A percentile compares a stretch with the other conserved stretches of the same genome.
phyloP scores from a whole-genome alignment of 2,113 vertebrate genomes.

The Atlantisia rogersi region DNA sequence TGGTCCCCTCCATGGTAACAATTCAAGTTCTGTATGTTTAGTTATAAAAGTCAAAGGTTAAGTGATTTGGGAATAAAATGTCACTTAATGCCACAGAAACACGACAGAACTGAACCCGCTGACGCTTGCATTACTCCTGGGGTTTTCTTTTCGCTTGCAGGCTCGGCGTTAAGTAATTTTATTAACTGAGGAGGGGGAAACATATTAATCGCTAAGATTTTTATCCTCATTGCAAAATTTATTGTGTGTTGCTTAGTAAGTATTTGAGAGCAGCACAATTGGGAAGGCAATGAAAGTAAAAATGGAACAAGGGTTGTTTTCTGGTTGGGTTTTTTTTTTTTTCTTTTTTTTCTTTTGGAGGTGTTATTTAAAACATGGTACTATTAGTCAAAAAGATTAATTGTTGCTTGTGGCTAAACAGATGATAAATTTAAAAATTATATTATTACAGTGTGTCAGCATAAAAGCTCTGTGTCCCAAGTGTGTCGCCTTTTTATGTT shows the following conservation, averaged over 20 bases:
- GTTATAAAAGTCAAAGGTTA: conserved; percentile 79
- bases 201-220: conserved; percentile 73
- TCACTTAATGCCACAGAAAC: conserved; percentile 73
- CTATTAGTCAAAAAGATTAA: conserved; percentile 78
- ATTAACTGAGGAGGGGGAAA: conserved; percentile 75
- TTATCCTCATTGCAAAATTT: conserved; percentile 71
- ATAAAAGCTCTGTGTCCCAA: conserved; percentile 79
- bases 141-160: conserved; percentile 66
- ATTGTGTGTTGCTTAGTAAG: conserved; percentile 59
- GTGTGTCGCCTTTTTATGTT: conserved; percentile 78
- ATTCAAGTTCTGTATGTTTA: conserved; percentile 55
- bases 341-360: conserved; percentile 35
- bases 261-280: not conserved
- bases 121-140: conserved; percentile 65
- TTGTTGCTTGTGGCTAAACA: conserved; percentile 79
- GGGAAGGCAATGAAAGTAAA: conserved; percentile 57
- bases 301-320: not conserved
- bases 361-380: conserved; percentile 69
- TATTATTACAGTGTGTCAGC: conserved; percentile 78
- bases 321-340: no score
- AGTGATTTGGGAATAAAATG: conserved; percentile 81
- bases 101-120: conserved; percentile 65
- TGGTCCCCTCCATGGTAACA: conserved; percentile 26
- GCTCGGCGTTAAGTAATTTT: conserved; percentile 79
- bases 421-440: conserved; percentile 82